Percentiles rank a stretch among this genome's conserved stretches.
Conservation (phyloP, 1,140 invertebrate genomes). For the Listronotus oregonensis region DNA sequence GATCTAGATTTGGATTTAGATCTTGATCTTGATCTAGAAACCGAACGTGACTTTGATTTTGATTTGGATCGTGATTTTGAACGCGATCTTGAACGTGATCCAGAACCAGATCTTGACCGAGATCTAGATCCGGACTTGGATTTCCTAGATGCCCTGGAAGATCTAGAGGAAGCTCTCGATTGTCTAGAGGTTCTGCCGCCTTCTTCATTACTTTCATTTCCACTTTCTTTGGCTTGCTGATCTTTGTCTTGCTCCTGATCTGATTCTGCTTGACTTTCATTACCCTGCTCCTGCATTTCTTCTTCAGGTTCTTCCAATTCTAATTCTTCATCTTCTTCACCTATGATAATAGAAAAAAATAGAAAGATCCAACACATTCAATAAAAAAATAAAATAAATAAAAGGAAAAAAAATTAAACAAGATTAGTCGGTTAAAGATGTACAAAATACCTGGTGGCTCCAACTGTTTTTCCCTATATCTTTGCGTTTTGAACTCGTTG, state of each 20-base stretch:
- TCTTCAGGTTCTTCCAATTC: constrained; percentile 63
- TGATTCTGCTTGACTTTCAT: constrained; percentile 56
- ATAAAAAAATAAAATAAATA: constrained; percentile 2
- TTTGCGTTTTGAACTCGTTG: constrained; percentile 83
- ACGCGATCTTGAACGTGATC: constrained; percentile 40
- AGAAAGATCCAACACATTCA: too few species aligned
- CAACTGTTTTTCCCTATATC: constrained; percentile 83
- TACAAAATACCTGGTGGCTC: constrained; percentile 64
- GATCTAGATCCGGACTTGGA: constrained; percentile 45
- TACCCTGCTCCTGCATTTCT: constrained; percentile 68
- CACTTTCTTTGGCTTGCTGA: constrained; percentile 38
- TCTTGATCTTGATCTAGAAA: constrained; percentile 43
- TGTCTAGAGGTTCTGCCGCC: constrained; percentile 21
- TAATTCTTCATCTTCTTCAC: constrained; percentile 76
- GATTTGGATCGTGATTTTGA: constrained; percentile 49
- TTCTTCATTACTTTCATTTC: constrained; percentile 50
- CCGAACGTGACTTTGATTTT: constrained; percentile 40
- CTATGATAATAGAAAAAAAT: too few species aligned
- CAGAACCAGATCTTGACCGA: constrained; percentile 41
- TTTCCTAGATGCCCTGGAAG: constrained; percentile 44
- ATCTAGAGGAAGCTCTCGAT: constrained; percentile 46
- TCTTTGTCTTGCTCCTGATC: constrained; percentile 56
- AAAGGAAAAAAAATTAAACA: constrained; percentile 1
- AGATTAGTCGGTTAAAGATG: too few species aligned
- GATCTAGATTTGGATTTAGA: constrained; percentile 46